Evolutionary conservation across 1,140 invertebrate species (phyloP).

Genomic region (Drosophila insularis): DNA sequence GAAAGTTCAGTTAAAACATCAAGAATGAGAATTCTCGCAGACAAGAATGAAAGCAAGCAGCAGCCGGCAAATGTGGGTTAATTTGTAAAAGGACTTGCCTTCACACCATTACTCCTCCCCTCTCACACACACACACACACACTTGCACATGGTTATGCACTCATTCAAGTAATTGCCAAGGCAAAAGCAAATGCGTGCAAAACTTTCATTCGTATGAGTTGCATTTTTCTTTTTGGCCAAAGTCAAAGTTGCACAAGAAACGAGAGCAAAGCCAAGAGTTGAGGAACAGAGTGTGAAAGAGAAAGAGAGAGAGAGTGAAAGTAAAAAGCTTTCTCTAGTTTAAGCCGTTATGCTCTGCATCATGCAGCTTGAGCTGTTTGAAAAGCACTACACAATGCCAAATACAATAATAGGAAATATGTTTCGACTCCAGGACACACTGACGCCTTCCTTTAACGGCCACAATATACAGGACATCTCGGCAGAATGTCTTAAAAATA

Average conservation of each 20-base stretch:
- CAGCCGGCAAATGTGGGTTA: conserved; percentile 67
- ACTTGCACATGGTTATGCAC: conserved; percentile 14
- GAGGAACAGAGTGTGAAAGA: conserved; percentile 1
- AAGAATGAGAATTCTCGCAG: conserved; percentile 48
- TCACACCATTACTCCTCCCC: conserved; percentile 10
- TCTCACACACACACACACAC: not conserved
- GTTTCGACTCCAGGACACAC: conserved; percentile 44
- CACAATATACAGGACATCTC: not conserved
- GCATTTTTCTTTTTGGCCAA: conserved; percentile 31
- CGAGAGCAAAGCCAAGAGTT: not conserved
- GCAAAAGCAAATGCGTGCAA: conserved; percentile 47
- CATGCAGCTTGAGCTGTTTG: conserved; percentile 31
- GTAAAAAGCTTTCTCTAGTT: conserved; percentile 59
- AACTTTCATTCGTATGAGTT: conserved; percentile 72
- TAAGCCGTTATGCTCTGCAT: conserved; percentile 59
- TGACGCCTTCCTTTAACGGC: conserved; percentile 30
- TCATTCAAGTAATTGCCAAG: conserved; percentile 54
- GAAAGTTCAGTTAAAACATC: conserved; percentile 12
- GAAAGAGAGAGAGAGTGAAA: conserved; percentile 3
- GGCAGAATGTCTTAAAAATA: too few species aligned
- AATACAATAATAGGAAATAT: conserved; percentile 49
- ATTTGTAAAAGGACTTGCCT: conserved; percentile 57
- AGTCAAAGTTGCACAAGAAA: conserved; percentile 42
- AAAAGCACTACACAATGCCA: conserved; percentile 27
- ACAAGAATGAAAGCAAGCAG: conserved; percentile 25